phyloP scores from a whole-genome alignment of 2,888 invertebrate genomes.

The Caenorhabditis plicata region DNA sequence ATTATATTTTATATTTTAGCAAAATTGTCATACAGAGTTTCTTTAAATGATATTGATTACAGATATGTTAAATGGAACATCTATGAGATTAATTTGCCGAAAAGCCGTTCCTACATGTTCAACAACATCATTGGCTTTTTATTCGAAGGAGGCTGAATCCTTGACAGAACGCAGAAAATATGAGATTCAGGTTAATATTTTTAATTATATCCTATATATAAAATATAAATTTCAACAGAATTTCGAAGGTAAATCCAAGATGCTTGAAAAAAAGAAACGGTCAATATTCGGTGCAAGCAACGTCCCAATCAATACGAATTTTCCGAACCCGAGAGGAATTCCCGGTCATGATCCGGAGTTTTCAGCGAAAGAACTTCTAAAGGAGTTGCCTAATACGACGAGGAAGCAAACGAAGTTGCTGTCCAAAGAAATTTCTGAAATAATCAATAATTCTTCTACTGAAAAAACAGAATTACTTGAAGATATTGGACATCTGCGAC shows the following conservation, averaged over 20 bases:
- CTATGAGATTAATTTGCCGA: too few relatives aligned
- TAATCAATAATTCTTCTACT: constrained; percentile 12
- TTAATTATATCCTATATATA: not conserved
- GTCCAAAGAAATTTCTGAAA: constrained; percentile 35
- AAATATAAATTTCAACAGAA: constrained; percentile 5
- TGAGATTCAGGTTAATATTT: constrained; percentile 15
- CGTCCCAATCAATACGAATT: constrained; percentile 53
- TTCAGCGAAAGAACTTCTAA: constrained; percentile 46
- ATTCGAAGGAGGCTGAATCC: constrained; percentile 9
- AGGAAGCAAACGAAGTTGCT: constrained; percentile 42
- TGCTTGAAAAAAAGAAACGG: constrained; percentile 27
- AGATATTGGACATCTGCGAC: constrained; percentile 39
- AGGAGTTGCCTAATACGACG: constrained; percentile 40
- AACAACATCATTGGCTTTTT: constrained; percentile 6
- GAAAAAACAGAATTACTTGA: constrained; percentile 43
- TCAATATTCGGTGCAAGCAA: constrained; percentile 40
- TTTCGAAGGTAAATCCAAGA: constrained; percentile 20
- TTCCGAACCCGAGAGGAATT: constrained; percentile 53
- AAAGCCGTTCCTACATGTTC: too few relatives aligned
- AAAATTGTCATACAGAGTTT: too few relatives aligned
- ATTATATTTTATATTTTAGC: too few relatives aligned
- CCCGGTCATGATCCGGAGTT: constrained; percentile 48
- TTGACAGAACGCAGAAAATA: constrained; percentile 8
- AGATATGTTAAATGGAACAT: too few relatives aligned
- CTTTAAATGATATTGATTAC: too few relatives aligned